Base-by-base conservation (phyloP, 2,888 invertebrate species). In the Ectemnius lituratus region DNA sequence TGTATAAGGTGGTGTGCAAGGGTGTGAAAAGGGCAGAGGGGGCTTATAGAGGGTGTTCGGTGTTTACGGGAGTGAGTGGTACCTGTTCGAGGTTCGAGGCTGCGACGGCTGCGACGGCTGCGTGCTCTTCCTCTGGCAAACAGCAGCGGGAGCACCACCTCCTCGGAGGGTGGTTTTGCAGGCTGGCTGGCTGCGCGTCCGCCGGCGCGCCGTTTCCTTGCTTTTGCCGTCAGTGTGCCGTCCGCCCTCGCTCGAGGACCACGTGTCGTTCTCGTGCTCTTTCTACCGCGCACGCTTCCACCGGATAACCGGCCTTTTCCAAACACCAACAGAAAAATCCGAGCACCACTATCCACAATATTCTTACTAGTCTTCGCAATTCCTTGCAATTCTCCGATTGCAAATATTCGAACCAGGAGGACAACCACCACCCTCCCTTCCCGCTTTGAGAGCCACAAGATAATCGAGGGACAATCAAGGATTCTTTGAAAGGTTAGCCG, bases 181-280 rank as follows among this genome's bases (percentile, higher is more conserved):
- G 82, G 78, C 82, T 85, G 86, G 85, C 82, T 81, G 81, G 78
- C 82, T 85, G 86, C 87, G 88, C 88, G 86, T 84, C 81, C 83
- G 84, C 80, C 84, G 85, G 85, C 76, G 85, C 86, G 86, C 85
- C 79, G 80, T 78, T 84, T 80, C 75, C 80, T 82, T 84, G 85
- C 83, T 84, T 84, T 82, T 76, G 78, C 83, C 82, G 84, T 84
- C 88, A 89, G 89, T 89, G 81, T 87, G 86, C 88, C 88, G 88
- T 88, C 85, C 87, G 88, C 86, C 85, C 81, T 85, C 87, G 89
- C 84, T 84, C 87, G 87, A 86, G 85, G 82, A 85, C 81, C 86
- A 87, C 88, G 88, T 85, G 87, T 80, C 62, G 28, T 72, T 80
- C 68, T 70, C 64, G 70, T 52, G 5, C 52, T 16, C 52, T 52